These are phyloP conservation scores for Orbicella faveolata DNA, from an alignment of 64 coral and sea anemone species.

Conservation along the genomic window DNA sequence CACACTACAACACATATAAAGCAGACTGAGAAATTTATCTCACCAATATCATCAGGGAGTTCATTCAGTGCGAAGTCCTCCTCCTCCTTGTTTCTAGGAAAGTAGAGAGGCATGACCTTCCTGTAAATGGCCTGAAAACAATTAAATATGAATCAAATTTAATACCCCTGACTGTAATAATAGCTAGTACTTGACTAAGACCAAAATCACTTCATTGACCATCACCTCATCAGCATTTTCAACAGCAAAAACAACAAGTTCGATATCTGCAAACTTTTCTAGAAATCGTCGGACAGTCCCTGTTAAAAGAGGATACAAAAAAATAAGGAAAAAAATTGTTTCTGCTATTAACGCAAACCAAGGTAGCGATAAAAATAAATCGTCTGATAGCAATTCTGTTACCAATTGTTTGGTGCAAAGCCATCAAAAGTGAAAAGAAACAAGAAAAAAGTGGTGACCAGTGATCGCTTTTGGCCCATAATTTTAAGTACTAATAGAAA, in stretches of 20 bases:
- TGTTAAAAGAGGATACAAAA: slow-evolving; percentile 26
- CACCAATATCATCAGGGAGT: slow-evolving; percentile 90
- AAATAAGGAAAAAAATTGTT: not conserved
- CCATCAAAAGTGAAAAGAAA: too few relatives aligned
- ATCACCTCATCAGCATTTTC: slow-evolving; percentile 86
- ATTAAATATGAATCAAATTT: not conserved
- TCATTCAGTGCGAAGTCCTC: slow-evolving; percentile 60
- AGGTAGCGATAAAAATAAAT: too few relatives aligned
- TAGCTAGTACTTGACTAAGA: not conserved
- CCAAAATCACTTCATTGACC: not conserved
- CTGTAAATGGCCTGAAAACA: slow-evolving; percentile 84
- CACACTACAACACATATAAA: too few relatives aligned
- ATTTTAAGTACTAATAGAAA: too few relatives aligned
- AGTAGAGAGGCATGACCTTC: slow-evolving; percentile 96
- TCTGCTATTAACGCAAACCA: not conserved
- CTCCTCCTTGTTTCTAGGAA: slow-evolving; percentile 83
- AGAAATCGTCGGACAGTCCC: slow-evolving; percentile 94
- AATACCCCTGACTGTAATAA: not conserved
- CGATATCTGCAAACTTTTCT: slow-evolving; percentile 82
- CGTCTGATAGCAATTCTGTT: too few relatives aligned
- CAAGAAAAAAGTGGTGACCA: too few relatives aligned
- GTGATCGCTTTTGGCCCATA: too few relatives aligned
- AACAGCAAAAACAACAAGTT: slow-evolving; percentile 82
- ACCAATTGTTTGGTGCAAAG: too few relatives aligned
- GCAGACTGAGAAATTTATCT: not conserved